Conservation (phyloP, 1,140 invertebrate genomes). For the Temnothorax curvispinosus region DNA sequence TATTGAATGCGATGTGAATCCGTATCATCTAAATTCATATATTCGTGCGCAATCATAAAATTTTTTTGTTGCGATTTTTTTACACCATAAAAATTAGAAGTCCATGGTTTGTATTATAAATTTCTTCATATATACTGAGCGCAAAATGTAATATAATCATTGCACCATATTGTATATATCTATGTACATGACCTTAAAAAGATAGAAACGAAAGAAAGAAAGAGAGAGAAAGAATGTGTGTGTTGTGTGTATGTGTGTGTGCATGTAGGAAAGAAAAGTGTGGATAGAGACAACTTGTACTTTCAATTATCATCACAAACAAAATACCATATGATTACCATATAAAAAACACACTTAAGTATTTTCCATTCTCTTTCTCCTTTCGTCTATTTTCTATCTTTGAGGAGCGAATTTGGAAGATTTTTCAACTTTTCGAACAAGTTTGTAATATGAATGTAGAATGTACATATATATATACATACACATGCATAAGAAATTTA, state of each 20-base stretch:
- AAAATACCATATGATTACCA: neutral
- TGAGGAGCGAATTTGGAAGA: neutral
- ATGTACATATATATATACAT: no score
- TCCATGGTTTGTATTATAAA: neutral
- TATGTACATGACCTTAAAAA: neutral
- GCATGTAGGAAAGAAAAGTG: neutral
- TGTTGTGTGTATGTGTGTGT: no score
- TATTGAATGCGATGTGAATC: neutral
- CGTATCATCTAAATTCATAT: neutral
- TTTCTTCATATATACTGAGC: neutral
- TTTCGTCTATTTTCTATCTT: neutral
- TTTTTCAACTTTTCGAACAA: neutral
- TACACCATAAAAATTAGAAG: neutral
- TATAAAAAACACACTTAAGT: neutral
- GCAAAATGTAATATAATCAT: conserved; percentile 1
- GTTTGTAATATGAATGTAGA: neutral
- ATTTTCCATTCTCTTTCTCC: neutral
- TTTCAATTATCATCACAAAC: neutral
- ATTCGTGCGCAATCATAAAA: neutral
- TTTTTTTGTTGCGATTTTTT: neutral
- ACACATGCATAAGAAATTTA: neutral
- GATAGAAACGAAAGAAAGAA: neutral
- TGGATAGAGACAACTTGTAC: neutral
- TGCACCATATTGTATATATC: neutral
- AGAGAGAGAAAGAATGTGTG: no score